Percentiles rank a stretch among this genome's conserved stretches.
These are phyloP conservation scores for Stomatorhinus walkeri DNA, from an alignment of 2,797 vertebrate genomes.

Conservation along the genomic window DNA sequence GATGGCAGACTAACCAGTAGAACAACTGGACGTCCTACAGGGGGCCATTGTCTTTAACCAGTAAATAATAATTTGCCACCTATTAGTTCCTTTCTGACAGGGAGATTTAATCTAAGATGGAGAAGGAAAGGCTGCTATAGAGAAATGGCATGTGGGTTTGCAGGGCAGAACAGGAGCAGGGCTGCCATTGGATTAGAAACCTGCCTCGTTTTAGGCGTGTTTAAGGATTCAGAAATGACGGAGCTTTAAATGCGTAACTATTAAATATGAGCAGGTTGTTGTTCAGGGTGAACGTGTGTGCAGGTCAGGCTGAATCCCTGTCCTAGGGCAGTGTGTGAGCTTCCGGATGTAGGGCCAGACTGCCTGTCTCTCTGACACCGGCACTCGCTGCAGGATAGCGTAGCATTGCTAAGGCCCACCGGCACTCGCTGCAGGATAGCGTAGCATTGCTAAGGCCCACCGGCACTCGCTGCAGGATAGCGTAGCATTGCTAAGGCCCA, in stretches of 20 bases:
- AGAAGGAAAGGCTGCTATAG: neutral
- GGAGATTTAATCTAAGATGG: neutral
- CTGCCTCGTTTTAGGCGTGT: neutral
- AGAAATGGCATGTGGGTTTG: neutral
- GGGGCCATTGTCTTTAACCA: neutral
- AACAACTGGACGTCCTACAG: neutral
- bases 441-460: too few species aligned
- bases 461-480: too few species aligned
- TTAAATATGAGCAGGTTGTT: neutral
- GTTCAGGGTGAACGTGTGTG: neutral
- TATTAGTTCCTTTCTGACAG: neutral
- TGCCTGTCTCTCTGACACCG: neutral
- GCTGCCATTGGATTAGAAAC: neutral
- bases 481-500: too few species aligned
- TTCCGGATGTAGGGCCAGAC: neutral
- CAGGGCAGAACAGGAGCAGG: neutral
- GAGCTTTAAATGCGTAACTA: neutral
- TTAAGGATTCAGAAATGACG: neutral
- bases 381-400: neutral
- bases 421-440: too few species aligned
- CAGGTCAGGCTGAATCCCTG: too few species aligned
- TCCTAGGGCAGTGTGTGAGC: too few species aligned
- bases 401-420: constrained; percentile 27
- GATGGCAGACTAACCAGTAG: neutral
- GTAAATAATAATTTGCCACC: neutral